phyloP scores from a whole-genome alignment of 2,888 invertebrate genomes.

The Tetheella fluctuosa region DNA sequence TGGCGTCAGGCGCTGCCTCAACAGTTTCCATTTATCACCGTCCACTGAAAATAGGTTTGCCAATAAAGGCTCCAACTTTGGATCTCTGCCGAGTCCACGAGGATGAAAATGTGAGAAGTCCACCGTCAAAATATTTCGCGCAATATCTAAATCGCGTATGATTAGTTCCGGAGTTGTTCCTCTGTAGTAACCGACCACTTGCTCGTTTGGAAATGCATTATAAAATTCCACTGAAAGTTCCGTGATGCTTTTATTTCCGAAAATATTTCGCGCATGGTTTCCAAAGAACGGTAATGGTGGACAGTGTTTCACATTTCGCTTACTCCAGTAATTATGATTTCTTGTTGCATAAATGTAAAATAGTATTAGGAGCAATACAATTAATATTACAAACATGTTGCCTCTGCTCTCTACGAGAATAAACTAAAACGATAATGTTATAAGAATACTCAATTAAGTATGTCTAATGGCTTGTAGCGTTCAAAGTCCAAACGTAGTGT shows the following conservation, averaged over 20 bases:
- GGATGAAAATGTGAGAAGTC: slow-evolving; percentile 61
- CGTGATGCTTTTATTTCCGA: slow-evolving; percentile 48
- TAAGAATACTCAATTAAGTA: no score
- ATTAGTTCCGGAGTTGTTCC: slow-evolving; percentile 59
- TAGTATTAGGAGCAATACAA: slow-evolving; percentile 31
- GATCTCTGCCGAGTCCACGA: slow-evolving; percentile 51
- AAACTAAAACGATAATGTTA: slow-evolving; percentile 15
- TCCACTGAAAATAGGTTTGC: slow-evolving; percentile 58
- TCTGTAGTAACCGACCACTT: slow-evolving; percentile 62
- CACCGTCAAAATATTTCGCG: slow-evolving; percentile 49
- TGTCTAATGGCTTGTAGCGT: no score
- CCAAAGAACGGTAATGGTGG: slow-evolving; percentile 59
- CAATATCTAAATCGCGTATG: slow-evolving; percentile 60
- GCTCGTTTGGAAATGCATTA: slow-evolving; percentile 59
- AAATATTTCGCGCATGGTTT: slow-evolving; percentile 48
- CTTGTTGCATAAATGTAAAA: slow-evolving; percentile 53
- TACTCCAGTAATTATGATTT: slow-evolving; percentile 60
- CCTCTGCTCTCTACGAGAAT: slow-evolving; percentile 5
- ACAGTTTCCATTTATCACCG: slow-evolving; percentile 66
- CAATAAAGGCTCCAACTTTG: slow-evolving; percentile 51
- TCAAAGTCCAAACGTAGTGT: no score
- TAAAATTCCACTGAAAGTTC: slow-evolving; percentile 52
- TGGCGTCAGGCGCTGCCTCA: slow-evolving; percentile 64
- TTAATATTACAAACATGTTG: slow-evolving; percentile 36
- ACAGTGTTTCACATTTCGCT: slow-evolving; percentile 60